Evolutionary conservation across 2,113 vertebrate species (phyloP), one percentile per base, ranked within the genome.

Genomic region (Gallinago paraguaiae): DNA sequence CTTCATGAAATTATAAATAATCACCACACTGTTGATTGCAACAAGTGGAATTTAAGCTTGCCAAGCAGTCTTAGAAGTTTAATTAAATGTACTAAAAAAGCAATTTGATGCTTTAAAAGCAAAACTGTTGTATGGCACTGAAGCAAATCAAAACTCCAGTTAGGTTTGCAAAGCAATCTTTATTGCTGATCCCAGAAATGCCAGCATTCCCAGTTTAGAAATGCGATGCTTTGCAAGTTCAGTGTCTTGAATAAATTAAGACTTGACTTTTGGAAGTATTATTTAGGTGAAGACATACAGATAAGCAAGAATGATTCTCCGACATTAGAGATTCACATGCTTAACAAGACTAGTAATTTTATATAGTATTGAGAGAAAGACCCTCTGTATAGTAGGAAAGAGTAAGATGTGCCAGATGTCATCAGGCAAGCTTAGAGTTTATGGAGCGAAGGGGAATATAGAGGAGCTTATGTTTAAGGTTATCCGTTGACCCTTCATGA

Each of bases 1-100:
- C 90, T 88, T 95, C 53, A 88, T 72, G 64, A 88, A 79, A 88
- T 97, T 97, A 95, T 59, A 96, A 97, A 94, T 96, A 97, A 97
- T 97, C 93, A 71, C 61, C 54, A 79, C n/a, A 28, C 69, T 95
- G 93, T 63, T 96, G 89, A 97, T 96, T 97, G 94, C n/a, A 96
- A 95, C 93, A 96, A 96, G 46, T 92, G 39, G 27, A 95, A 97
- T 83, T 93, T 88, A 85, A 93, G 89, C 90, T 88, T 95, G 94
- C 92, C 82, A 96, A 74, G 48, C 75, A 59, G 89, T 57, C 69
- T 86, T 95, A 90, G 85, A 97, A 96, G 60, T 96, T 97, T 96
- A 97, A 97, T 97, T 95, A 96, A 96, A 91, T 86, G 63, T 85
- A 90, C 57, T 91, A 61, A 65, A 91, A 95, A 92, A 90, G 75